These are phyloP conservation scores for Scomber colias DNA, from an alignment of 2,113 vertebrate species.

Conservation along the genomic window DNA sequence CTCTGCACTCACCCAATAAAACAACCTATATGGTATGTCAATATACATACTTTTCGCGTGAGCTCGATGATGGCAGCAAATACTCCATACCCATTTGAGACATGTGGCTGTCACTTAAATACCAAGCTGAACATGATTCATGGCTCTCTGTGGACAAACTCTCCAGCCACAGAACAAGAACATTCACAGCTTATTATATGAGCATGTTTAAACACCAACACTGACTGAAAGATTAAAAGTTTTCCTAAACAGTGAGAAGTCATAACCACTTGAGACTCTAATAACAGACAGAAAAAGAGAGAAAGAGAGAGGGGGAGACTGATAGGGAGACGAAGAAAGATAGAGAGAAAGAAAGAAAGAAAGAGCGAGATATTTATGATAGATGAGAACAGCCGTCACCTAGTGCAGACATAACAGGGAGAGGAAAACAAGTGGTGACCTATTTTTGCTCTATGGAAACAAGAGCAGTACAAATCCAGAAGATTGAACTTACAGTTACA, in stretches of 20 bases:
- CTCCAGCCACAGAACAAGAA: not conserved
- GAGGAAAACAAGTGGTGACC: conserved; percentile 66
- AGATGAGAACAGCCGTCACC: conserved; percentile 52
- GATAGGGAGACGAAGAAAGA: not conserved
- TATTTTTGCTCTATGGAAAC: conserved; percentile 62
- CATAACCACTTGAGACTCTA: not conserved
- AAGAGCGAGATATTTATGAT: conserved; percentile 14
- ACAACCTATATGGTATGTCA: not conserved
- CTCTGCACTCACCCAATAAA: not conserved
- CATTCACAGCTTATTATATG: not conserved
- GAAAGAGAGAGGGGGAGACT: not conserved
- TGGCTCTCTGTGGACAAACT: conserved; percentile 15
- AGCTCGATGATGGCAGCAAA: conserved; percentile 6
- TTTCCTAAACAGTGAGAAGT: conserved; percentile 27
- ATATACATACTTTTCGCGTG: conserved; percentile 15
- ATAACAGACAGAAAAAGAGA: not conserved
- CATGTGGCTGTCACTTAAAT: conserved; percentile 25
- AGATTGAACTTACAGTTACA: not conserved
- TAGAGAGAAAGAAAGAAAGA: not conserved
- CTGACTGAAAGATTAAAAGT: conserved; percentile 23
- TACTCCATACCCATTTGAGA: not conserved
- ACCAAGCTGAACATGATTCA: conserved; percentile 20
- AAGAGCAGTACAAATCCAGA: conserved; percentile 39
- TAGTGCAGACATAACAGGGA: conserved; percentile 41
- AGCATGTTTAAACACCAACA: not conserved